Percentiles rank a stretch among this genome's conserved stretches.
Conservation (phyloP, 2,888 invertebrate genomes). For the Mythimna loreyi region DNA sequence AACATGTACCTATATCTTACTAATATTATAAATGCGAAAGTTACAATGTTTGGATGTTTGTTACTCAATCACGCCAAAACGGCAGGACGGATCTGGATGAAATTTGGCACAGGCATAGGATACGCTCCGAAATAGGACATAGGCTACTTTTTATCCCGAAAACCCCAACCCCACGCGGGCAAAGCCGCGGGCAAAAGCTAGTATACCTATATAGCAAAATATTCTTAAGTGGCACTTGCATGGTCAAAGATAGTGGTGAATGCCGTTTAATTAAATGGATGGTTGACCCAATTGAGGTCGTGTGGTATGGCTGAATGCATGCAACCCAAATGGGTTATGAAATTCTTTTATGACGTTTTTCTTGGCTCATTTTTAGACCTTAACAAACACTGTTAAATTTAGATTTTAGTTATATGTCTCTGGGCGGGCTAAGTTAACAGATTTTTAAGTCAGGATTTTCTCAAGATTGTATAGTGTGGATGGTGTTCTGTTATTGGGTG, state of each 20-base stretch:
- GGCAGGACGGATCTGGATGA: too few relatives aligned
- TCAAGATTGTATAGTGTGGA: too few relatives aligned
- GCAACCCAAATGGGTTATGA: background rate
- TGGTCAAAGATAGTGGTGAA: constrained; percentile 27
- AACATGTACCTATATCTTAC: too few relatives aligned
- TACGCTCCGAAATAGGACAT: too few relatives aligned
- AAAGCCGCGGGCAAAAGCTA: too few relatives aligned
- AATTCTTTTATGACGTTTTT: background rate
- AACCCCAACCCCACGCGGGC: too few relatives aligned
- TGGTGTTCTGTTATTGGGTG: background rate
- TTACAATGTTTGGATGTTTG: too few relatives aligned
- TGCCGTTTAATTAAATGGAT: constrained; percentile 14
- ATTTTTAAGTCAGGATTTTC: background rate
- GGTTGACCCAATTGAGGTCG: constrained; percentile 39
- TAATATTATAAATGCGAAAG: too few relatives aligned
- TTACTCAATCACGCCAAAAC: too few relatives aligned
- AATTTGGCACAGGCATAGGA: too few relatives aligned
- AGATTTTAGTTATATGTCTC: background rate
- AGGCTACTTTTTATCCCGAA: too few relatives aligned
- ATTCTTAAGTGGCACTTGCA: constrained; percentile 24
- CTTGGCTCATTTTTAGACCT: background rate
- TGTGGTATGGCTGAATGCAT: constrained; percentile 1
- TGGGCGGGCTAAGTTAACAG: background rate
- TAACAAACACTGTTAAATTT: background rate
- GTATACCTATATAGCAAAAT: too few relatives aligned